Base-by-base conservation (phyloP, 2,888 invertebrate genomes). In the Drosophila mercatorum region DNA sequence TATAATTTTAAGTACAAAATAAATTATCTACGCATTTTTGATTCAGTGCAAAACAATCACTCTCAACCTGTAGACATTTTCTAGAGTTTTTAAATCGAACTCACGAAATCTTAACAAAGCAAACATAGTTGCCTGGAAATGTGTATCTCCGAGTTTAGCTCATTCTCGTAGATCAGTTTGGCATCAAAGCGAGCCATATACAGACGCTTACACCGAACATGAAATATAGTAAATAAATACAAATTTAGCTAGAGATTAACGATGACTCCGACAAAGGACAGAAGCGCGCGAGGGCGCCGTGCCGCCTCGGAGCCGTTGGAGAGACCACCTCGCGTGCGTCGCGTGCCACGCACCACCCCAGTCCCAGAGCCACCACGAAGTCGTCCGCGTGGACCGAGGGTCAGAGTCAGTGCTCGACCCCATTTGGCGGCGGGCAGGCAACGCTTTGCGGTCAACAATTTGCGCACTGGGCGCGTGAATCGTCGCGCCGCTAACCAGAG, bases 171-270 rank as follows among this genome's bases (percentile, higher is more conserved):
- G 14, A 8, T 14, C 56, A 57, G 43, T 57, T 22, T 8, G 0
- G 5, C 22, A n/a, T 22, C 5, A 5, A 5, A 10, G 22, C 43
- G 6, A 17, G 12, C 11, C 17, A 17, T 7, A 31, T 7, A 41
- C 55, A 31, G 28, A 34, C 56, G 34, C 43, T 17, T 14, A 36
- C 44, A 57, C 36, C 10, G 11, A 36, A 57, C 57, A 57, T 44
- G 3, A 57, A 34, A 44, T 57, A 43, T 34, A 28, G 8, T 10
- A 10, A 26, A 7, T 11, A 51, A 53, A 53, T 28, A 40, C 10
- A 28, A 36, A 34, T 51, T 51, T 12, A 40, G 8, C 14, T 14
- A n/a, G 5, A 28, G 26, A 38, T 40, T 26, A 10, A 38, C 1
- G n/a, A 57, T 57, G 57, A 3, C 44, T 14, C 22, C 34, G 2